Base-by-base conservation (phyloP, 1,140 invertebrate genomes). In the Heliothis subflexa region DNA sequence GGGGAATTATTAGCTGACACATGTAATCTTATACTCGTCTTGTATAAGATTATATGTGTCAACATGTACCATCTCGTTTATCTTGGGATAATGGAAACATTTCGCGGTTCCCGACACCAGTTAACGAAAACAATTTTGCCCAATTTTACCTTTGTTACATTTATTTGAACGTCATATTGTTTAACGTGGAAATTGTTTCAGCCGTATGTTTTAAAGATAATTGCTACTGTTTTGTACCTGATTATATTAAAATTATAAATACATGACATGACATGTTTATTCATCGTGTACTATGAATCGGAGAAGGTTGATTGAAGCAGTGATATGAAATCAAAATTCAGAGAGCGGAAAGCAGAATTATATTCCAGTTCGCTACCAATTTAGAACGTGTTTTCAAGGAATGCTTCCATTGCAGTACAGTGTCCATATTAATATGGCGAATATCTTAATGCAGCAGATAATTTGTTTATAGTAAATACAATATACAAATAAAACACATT, bases 21-120 rank as follows among this genome's bases (percentile, higher is more conserved):
- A 73, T 81, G 83, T 87, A 91, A 88, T 90, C 86, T 86, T 75
- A 86, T 80, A 83, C 83, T 80, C 83, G 83, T 83, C 81, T 80
- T 82, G 82, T 87, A 73, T 86, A 86, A 88, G 89, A 90, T 90
- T 91, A 91, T 83, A 80, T 77, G 72, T 85, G 89, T 88, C 88
- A 88, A 78, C 85, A 79, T 78, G 83, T 80, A 87, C 78, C 81
- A 77, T 62, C 54, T 73, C 84, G 81, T 84, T 88, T 86, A 86
- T 88, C 83, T 84, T 75, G 66, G 77, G 83, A 82, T 84, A 88
- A 86, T 82, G 81, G 81, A 77, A 79, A 85, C 61, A 81, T 72
- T 75, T 62, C 47, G 50, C 57, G 52, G 78, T 57, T 61, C 49
- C 75, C 59, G 77, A 70, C 71, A 73, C 71, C 54, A 49, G 47